A percentile compares a stretch with the other conserved stretches of the same genome.
These are phyloP conservation scores for Clistopyga incitator DNA, from an alignment of 2,888 invertebrate genomes.

Conservation along the genomic window DNA sequence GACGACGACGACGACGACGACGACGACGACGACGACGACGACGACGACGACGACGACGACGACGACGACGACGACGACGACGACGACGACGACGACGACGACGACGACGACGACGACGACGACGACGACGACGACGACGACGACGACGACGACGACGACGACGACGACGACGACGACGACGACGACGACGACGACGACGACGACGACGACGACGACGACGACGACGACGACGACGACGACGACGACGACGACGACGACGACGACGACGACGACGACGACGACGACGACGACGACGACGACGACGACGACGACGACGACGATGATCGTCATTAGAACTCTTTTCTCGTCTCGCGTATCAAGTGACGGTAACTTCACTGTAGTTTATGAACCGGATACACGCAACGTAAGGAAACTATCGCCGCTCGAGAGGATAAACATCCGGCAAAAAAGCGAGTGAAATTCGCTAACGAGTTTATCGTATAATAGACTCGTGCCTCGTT, in stretches of 20 bases:
- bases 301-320: slow-evolving; percentile 27
- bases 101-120: slow-evolving; percentile 24
- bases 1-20: slow-evolving; percentile 27
- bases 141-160: slow-evolving; percentile 26
- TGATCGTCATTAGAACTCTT: slow-evolving; percentile 15
- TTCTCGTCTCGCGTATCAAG: background rate
- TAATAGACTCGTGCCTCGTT: background rate
- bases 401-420: background rate
- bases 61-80: slow-evolving; percentile 28
- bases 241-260: slow-evolving; percentile 28
- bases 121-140: slow-evolving; percentile 24
- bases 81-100: slow-evolving; percentile 24
- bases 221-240: slow-evolving; percentile 27
- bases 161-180: slow-evolving; percentile 26
- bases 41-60: slow-evolving; percentile 28
- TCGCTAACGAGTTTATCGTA: background rate
- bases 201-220: slow-evolving; percentile 23
- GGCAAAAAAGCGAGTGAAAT: slow-evolving; percentile 13
- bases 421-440: slow-evolving; percentile 33
- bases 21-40: slow-evolving; percentile 24
- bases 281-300: no score
- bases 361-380: background rate
- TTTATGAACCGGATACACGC: background rate
- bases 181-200: slow-evolving; percentile 28
- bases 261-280: slow-evolving; percentile 22